A percentile compares a stretch with the other conserved stretches of the same genome.
Conservation (phyloP, 2,113 vertebrate species). For the Argyrosomus japonicus region DNA sequence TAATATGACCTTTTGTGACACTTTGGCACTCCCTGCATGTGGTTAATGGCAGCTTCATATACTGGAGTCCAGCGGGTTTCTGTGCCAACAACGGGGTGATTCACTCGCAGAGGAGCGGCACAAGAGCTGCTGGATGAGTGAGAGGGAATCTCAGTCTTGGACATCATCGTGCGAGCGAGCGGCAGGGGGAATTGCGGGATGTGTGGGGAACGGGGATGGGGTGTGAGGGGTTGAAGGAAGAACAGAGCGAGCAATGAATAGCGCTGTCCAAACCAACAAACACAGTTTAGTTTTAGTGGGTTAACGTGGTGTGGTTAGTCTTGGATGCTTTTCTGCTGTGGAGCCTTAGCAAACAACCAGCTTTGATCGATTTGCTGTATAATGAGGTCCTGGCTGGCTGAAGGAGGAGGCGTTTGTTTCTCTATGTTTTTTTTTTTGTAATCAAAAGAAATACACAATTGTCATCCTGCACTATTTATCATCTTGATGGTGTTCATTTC, state of each 20-base stretch:
- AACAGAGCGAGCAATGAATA: slow-evolving; percentile 14
- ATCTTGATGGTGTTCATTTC: slow-evolving; percentile 19
- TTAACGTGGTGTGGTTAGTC: slow-evolving; percentile 15
- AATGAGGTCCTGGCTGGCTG: slow-evolving; percentile 35
- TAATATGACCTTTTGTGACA: slow-evolving; percentile 34
- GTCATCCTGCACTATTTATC: not conserved
- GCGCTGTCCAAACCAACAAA: slow-evolving; percentile 38
- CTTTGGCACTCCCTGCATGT: not conserved
- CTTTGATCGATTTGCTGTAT: slow-evolving; percentile 30
- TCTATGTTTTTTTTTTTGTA: not conserved
- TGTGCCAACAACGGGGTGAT: not conserved
- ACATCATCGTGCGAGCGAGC: not conserved
- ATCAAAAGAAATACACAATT: slow-evolving; percentile 2
- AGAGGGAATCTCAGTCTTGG: slow-evolving; percentile 41
- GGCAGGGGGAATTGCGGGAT: not conserved
- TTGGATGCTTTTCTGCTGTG: slow-evolving; percentile 33
- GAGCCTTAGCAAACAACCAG: slow-evolving; percentile 48
- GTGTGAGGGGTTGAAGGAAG: not conserved
- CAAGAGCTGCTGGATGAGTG: slow-evolving; percentile 25
- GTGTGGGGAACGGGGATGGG: not conserved
- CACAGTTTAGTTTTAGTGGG: slow-evolving; percentile 14
- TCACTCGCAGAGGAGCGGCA: slow-evolving; percentile 17
- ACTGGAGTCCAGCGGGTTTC: not conserved
- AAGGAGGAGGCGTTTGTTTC: slow-evolving; percentile 5
- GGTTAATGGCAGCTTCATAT: slow-evolving; percentile 17